These are phyloP conservation scores for Sarcophaga bullata DNA, from an alignment of 1,140 invertebrate species.

Conservation along the genomic window DNA sequence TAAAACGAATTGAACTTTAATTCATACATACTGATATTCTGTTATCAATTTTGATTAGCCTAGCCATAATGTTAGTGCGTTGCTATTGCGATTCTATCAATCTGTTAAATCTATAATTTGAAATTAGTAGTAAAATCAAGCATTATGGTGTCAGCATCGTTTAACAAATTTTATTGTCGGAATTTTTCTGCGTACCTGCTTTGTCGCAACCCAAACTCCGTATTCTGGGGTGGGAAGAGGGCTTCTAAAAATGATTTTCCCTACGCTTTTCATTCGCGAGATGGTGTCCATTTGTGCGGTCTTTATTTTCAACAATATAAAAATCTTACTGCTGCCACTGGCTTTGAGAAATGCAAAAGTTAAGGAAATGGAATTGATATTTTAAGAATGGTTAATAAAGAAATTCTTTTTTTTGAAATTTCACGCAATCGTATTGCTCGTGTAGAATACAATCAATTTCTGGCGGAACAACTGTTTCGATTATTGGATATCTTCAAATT, in stretches of 20 bases:
- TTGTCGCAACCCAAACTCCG: conserved; percentile 43
- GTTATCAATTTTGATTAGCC: too few species aligned
- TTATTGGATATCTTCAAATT: conserved; percentile 41
- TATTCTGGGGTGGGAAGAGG: conserved; percentile 57
- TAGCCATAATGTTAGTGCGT: too few species aligned
- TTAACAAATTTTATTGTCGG: conserved; percentile 26
- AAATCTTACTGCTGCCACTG: conserved; percentile 59
- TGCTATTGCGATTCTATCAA: too few species aligned
- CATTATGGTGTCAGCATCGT: conserved; percentile 37
- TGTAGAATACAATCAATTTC: conserved; percentile 60
- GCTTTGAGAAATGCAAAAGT: conserved; percentile 45
- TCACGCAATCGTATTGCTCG: conserved; percentile 51
- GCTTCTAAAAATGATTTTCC: conserved; percentile 48
- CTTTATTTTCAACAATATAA: conserved; percentile 44
- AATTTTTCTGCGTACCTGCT: conserved; percentile 3
- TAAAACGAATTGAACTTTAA: too few species aligned
- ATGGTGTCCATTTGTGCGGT: conserved; percentile 56
- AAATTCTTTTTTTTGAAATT: conserved; percentile 33
- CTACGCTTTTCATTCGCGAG: conserved; percentile 54
- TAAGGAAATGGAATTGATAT: conserved; percentile 45
- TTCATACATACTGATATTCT: too few species aligned
- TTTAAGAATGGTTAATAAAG: not conserved
- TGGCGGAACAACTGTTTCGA: conserved; percentile 50
- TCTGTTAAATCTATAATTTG: too few species aligned
- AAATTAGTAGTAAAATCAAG: not conserved